These are phyloP conservation scores for Drosophila gunungcola DNA, from an alignment of 1,140 invertebrate genomes.

Conservation along the genomic window DNA sequence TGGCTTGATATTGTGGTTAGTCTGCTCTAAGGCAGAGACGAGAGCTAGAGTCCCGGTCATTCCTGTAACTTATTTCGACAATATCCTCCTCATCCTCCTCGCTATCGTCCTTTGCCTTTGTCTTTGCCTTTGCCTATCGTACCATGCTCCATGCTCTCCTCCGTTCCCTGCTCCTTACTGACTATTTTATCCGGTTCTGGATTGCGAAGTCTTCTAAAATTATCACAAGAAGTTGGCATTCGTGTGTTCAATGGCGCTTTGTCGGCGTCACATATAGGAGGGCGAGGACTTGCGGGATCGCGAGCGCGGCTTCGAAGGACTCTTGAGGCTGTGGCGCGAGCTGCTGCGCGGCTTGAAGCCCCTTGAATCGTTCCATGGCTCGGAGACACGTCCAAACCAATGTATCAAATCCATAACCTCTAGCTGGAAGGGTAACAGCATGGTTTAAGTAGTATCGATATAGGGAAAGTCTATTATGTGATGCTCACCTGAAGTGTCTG, in stretches of 20 bases:
- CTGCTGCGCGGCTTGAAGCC: slow-evolving; percentile 69
- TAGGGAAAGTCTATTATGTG: too few species aligned
- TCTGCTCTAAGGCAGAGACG: slow-evolving; percentile 8
- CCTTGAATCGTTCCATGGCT: slow-evolving; percentile 71
- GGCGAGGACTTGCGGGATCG: slow-evolving; percentile 80
- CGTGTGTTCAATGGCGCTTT: slow-evolving; percentile 53
- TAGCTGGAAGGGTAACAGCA: slow-evolving; percentile 33
- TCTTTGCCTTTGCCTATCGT: too few species aligned
- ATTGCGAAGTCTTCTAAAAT: slow-evolving; percentile 40
- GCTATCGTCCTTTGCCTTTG: not conserved
- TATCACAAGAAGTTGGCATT: slow-evolving; percentile 62
- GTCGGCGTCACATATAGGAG: slow-evolving; percentile 79
- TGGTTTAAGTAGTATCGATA: not conserved
- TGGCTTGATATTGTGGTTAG: slow-evolving; percentile 34
- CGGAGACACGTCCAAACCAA: slow-evolving; percentile 79
- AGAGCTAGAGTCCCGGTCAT: slow-evolving; percentile 19
- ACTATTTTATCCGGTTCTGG: slow-evolving; percentile 16
- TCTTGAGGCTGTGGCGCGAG: slow-evolving; percentile 74
- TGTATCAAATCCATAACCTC: slow-evolving; percentile 81
- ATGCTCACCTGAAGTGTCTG: slow-evolving; percentile 86
- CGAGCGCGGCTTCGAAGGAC: slow-evolving; percentile 73
- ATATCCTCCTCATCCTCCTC: not conserved
- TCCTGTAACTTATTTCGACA: slow-evolving; percentile 20
- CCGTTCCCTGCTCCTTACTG: slow-evolving; percentile 16
- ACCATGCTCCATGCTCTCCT: not conserved